Base-by-base conservation (phyloP, 2,113 vertebrate species). In the Cryptotis parvus region DNA sequence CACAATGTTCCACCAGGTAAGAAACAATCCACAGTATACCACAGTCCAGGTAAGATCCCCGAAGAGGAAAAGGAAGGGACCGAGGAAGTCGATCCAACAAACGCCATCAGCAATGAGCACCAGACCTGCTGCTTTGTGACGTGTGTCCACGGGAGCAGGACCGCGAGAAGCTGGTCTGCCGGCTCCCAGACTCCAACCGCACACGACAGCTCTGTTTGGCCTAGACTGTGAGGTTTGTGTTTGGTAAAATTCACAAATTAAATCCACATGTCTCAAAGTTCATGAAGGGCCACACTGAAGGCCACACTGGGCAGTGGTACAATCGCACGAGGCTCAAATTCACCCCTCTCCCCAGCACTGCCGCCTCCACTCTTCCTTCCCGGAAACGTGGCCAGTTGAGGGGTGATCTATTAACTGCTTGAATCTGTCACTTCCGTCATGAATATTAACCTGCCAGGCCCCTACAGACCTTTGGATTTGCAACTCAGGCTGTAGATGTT, bases 331-430 rank as follows among this genome's bases (percentile, higher is more conserved):
- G 0, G 4, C 35, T 68, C 43, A 18, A 43, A 9, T 31, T 68
- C 35, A 20, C 1, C 2, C 43, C 10, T 58, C 55, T 58, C 55
- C 8, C 55, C 18, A 24, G 55, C 20, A 58, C 55, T 24, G 55
- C 55, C 16, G 22, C 55, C 55, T 58, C 20, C 55, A 58, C 55
- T 29, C 2, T n/a, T 49, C 29, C 52, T 92, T 55, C 84, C 33
- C n/a, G 58, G 90, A 91, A 81, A 37, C 90, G 85, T 78, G 72
- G 76, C 72, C 72, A 77, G n/a, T n/a, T 39, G 43, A 77, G 31
- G 55, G 91, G 49, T 74, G 49, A 82, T 12, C 87, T 73, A 81
- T 72, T 61, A 77, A 79, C 58, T 43, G 45, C 11, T 63, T 75
- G 55, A 89, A 86, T 74, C 55, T 68, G 16, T 33, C 66, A 65